Conservation (phyloP, 2,888 invertebrate genomes). For the Aphidoletes aphidimyza region DNA sequence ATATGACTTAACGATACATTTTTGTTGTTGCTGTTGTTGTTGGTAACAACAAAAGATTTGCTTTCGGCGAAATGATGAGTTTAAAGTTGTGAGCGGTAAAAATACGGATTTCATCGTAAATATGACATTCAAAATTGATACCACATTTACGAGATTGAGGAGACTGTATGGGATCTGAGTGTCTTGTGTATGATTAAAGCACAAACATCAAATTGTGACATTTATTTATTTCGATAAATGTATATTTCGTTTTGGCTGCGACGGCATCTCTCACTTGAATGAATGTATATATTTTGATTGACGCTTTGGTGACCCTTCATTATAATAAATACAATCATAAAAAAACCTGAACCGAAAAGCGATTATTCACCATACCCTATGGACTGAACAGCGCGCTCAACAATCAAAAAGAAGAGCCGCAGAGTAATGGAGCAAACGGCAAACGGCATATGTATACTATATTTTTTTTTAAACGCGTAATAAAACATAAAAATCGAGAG, state of each 20-base stretch:
- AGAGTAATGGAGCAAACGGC: neutral
- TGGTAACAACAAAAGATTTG: neutral
- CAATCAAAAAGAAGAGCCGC: neutral
- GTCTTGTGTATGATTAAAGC: neutral
- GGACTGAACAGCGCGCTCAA: neutral
- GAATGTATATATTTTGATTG: slow-evolving; percentile 29
- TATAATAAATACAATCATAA: slow-evolving; percentile 51
- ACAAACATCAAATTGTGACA: slow-evolving; percentile 39
- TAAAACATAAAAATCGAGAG: slow-evolving; percentile 34
- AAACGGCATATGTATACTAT: neutral
- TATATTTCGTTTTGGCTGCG: slow-evolving; percentile 21
- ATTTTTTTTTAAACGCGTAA: neutral
- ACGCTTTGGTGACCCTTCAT: slow-evolving; percentile 49
- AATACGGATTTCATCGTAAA: slow-evolving; percentile 30
- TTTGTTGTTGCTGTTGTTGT: neutral
- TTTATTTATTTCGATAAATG: slow-evolving; percentile 51
- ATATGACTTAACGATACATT: neutral
- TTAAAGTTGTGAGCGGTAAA: neutral
- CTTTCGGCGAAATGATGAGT: slow-evolving; percentile 27
- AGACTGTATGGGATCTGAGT: neutral
- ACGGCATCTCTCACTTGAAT: neutral
- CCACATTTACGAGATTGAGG: neutral
- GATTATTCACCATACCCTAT: slow-evolving; percentile 38
- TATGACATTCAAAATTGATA: neutral
- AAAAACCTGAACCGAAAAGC: slow-evolving; percentile 36